phyloP scores from a whole-genome alignment of 1,140 invertebrate genomes.

The Nixonia krombeini region DNA sequence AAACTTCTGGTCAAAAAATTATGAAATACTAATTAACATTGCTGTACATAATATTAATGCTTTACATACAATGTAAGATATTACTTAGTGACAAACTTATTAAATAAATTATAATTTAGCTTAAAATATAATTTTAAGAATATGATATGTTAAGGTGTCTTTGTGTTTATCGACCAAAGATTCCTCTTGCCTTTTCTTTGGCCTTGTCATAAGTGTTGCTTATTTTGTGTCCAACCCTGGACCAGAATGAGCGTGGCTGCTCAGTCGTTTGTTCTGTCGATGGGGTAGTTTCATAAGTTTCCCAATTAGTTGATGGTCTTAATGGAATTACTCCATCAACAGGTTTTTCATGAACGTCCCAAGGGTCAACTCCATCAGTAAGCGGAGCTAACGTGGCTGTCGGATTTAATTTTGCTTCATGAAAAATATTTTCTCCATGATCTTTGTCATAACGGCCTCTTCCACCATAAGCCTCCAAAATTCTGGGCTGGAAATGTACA shows the following conservation, averaged over 20 bases:
- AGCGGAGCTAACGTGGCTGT: slow-evolving; percentile 49
- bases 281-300: slow-evolving; percentile 8
- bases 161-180: slow-evolving; percentile 70
- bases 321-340: slow-evolving; percentile 31
- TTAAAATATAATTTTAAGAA: too few relatives aligned
- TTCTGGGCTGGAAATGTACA: slow-evolving; percentile 34
- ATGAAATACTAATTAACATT: too few relatives aligned
- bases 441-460: slow-evolving; percentile 45
- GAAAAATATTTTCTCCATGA: slow-evolving; percentile 48
- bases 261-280: slow-evolving; percentile 42
- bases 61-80: too few relatives aligned
- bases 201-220: slow-evolving; percentile 64
- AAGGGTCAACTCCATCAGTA: slow-evolving; percentile 39
- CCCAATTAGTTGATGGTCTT: slow-evolving; percentile 3
- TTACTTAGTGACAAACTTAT: too few relatives aligned
- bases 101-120: too few relatives aligned
- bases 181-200: slow-evolving; percentile 71
- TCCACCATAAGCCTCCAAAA: slow-evolving; percentile 61
- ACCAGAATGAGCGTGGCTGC: slow-evolving; percentile 72
- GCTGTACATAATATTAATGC: too few relatives aligned
- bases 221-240: slow-evolving; percentile 70
- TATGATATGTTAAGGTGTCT: too few relatives aligned
- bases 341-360: slow-evolving; percentile 54
- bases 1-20: too few relatives aligned
- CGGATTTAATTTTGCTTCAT: slow-evolving; percentile 51